Conservation (phyloP, 2,888 invertebrate genomes). For the Branchipolynoe longqiensis region DNA sequence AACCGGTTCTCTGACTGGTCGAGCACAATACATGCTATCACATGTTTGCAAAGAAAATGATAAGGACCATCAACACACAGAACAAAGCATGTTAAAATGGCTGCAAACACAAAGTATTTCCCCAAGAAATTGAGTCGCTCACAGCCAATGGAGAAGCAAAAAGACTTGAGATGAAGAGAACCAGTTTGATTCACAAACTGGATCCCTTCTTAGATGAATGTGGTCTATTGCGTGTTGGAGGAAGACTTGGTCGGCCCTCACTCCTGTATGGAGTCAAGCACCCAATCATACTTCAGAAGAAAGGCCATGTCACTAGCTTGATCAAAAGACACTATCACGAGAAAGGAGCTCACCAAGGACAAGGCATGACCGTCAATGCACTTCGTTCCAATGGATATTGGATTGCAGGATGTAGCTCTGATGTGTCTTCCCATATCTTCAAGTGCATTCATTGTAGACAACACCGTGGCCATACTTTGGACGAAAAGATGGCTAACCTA, state of each 20-base stretch:
- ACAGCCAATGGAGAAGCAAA: not conserved
- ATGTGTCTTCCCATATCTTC: conserved; percentile 47
- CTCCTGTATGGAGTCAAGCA: conserved; percentile 27
- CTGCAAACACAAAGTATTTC: conserved; percentile 47
- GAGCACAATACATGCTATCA: not conserved
- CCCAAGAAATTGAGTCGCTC: conserved; percentile 10
- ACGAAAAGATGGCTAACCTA: conserved; percentile 66
- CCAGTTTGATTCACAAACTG: conserved; percentile 5
- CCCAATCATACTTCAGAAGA: conserved; percentile 56
- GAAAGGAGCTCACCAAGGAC: conserved; percentile 64
- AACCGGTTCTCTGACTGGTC: conserved; percentile 58
- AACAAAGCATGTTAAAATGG: not conserved
- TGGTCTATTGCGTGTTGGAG: conserved; percentile 60
- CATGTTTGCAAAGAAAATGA: not conserved
- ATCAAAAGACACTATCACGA: conserved; percentile 67
- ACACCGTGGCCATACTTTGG: conserved; percentile 35
- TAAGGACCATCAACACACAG: not conserved
- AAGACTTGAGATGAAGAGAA: not conserved
- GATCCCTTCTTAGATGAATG: conserved; percentile 58
- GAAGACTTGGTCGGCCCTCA: conserved; percentile 27
- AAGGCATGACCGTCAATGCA: conserved; percentile 66
- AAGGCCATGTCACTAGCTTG: conserved; percentile 54
- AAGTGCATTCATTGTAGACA: conserved; percentile 59
- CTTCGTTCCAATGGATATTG: conserved; percentile 65
- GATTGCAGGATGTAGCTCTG: conserved; percentile 42